Conservation (phyloP, 2,888 invertebrate genomes). For the Ophion ventricosus region DNA sequence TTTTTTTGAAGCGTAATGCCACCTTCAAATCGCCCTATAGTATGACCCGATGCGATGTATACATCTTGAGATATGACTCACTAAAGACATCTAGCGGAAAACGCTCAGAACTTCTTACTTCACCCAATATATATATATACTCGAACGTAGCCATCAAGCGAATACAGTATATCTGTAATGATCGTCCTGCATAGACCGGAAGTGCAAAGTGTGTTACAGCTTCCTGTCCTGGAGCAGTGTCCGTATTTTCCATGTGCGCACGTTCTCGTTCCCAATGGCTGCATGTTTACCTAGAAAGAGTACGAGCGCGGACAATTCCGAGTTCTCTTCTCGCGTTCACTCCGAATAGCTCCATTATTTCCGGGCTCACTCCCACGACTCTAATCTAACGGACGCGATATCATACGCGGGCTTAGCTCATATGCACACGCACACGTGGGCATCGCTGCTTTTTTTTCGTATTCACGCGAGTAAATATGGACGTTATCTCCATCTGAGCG, state of each 20-base stretch:
- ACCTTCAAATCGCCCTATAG: no score
- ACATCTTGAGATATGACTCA: no score
- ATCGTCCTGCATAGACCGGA: conserved; percentile 46
- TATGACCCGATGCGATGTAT: no score
- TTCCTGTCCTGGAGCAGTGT: conserved; percentile 54
- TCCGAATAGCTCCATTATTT: conserved; percentile 59
- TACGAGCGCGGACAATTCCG: conserved; percentile 9
- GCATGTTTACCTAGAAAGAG: conserved; percentile 52
- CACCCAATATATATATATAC: no score
- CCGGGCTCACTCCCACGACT: conserved; percentile 59
- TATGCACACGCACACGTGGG: background rate
- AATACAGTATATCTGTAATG: conserved; percentile 25
- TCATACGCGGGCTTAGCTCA: background rate
- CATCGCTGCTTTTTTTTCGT: conserved; percentile 24
- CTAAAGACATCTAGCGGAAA: no score
- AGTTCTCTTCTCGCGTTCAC: conserved; percentile 21
- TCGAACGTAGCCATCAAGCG: background rate
- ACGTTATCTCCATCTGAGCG: conserved; percentile 11
- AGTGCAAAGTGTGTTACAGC: conserved; percentile 63
- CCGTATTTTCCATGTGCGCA: conserved; percentile 35
- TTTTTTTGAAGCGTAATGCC: no score
- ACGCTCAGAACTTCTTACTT: no score
- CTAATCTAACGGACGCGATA: conserved; percentile 56
- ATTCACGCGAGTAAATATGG: conserved; percentile 24
- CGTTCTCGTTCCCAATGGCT: conserved; percentile 39